Evolutionary conservation across 2,113 vertebrate species (phyloP).

Genomic region (Macrotus californicus): DNA sequence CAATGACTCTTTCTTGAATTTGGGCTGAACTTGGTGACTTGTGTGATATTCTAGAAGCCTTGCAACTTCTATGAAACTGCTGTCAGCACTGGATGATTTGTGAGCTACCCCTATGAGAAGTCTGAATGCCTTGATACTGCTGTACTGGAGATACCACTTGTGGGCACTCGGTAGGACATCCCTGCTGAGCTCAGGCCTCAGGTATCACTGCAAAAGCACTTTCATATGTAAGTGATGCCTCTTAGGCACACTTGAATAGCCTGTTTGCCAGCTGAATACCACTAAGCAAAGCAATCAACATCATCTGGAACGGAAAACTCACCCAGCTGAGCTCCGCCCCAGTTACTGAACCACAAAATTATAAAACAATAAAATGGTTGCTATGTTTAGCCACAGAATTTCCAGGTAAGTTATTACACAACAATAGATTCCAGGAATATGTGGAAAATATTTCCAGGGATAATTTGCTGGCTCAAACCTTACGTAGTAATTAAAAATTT

Average conservation of each 20-base stretch:
- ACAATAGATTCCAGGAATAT: not conserved
- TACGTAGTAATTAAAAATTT: not conserved
- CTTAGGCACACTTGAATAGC: not conserved
- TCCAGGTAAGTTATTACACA: not conserved
- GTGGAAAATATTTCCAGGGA: not conserved
- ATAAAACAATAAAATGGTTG: not conserved
- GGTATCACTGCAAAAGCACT: not conserved
- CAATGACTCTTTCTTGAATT: not conserved
- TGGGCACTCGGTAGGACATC: not conserved
- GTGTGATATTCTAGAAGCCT: not conserved
- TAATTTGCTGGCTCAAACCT: not conserved
- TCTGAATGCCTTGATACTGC: not conserved
- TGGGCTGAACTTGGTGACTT: not conserved
- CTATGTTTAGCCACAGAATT: not conserved
- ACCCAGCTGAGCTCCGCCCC: not conserved
- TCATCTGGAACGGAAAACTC: not conserved
- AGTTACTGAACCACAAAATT: not conserved
- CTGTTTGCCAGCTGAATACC: not conserved
- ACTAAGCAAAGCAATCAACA: not conserved
- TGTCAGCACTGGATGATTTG: not conserved
- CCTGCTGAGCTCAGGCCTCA: not conserved
- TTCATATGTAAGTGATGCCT: not conserved
- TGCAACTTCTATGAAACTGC: not conserved
- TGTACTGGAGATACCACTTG: rapidly evolving
- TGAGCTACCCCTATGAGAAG: not conserved